phyloP scores from a whole-genome alignment of 2,888 invertebrate species.

The Globia sparganii region DNA sequence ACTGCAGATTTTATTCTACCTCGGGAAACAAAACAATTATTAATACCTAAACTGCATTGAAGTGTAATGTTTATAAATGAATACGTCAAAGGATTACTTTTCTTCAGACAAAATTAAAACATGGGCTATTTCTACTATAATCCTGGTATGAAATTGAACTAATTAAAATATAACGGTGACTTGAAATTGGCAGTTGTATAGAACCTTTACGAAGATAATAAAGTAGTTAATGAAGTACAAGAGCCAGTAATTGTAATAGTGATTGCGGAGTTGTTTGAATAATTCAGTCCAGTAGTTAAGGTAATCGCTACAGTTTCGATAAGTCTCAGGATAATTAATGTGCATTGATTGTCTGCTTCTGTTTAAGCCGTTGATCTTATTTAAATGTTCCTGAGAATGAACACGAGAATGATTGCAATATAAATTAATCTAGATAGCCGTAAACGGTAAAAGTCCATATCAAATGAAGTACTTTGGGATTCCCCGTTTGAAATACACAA shows the following conservation, averaged over 20 bases:
- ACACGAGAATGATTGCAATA: conserved; percentile 6
- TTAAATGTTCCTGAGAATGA: conserved; percentile 30
- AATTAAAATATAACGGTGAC: conserved; percentile 20
- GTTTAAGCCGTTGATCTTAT: conserved; percentile 28
- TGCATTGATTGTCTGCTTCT: conserved; percentile 40
- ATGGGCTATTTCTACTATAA: not conserved
- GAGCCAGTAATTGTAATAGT: conserved; percentile 30
- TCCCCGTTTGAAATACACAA: conserved; percentile 5
- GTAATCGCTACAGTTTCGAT: conserved; percentile 38
- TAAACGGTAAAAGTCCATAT: conserved; percentile 28
- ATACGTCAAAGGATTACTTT: not conserved
- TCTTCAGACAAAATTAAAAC: conserved; percentile 9
- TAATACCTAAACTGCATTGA: not conserved
- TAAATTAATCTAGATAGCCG: conserved; percentile 12
- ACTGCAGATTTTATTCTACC: not conserved
- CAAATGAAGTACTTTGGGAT: conserved; percentile 13
- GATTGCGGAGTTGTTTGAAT: conserved; percentile 38
- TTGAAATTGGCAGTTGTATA: conserved; percentile 18
- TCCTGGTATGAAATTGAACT: not conserved
- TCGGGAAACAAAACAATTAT: conserved; percentile 7
- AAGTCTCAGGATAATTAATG: conserved; percentile 37
- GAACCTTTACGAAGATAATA: conserved; percentile 19
- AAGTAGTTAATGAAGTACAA: conserved; percentile 41
- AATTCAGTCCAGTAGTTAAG: conserved; percentile 33
- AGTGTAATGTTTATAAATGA: not conserved